Conservation (phyloP, 1,140 invertebrate genomes). For the Archivesica marissinica region DNA sequence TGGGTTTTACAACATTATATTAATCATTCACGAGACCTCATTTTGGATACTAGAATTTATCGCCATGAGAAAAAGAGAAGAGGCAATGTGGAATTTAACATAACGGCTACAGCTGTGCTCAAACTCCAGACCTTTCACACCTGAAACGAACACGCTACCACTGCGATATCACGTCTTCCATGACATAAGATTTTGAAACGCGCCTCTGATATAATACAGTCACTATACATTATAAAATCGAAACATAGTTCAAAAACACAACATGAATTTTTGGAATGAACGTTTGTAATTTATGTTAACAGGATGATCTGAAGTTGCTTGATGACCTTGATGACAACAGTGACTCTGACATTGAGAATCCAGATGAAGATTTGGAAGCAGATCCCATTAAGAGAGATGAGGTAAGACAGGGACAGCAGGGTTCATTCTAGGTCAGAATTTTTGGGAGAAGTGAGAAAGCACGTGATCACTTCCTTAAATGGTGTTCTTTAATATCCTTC, state of each 20-base stretch:
- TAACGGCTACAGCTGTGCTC: background rate
- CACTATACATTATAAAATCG: background rate
- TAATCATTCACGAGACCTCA: too few relatives aligned
- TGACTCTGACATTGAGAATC: constrained; percentile 70
- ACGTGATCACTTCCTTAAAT: too few relatives aligned
- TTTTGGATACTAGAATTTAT: too few relatives aligned
- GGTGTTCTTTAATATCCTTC: too few relatives aligned
- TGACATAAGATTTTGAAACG: background rate
- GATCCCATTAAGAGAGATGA: constrained; percentile 78
- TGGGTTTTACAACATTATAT: too few relatives aligned
- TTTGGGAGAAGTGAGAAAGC: too few relatives aligned
- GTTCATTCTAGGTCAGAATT: too few relatives aligned
- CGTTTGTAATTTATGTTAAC: background rate
- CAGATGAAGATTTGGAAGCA: constrained; percentile 67
- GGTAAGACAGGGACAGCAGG: too few relatives aligned
- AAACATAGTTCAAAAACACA: background rate
- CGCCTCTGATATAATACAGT: background rate
- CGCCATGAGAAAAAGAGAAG: too few relatives aligned
- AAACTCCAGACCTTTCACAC: background rate
- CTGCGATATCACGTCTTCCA: background rate
- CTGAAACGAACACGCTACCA: background rate
- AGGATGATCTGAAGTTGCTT: constrained; percentile 72
- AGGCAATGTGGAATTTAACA: too few relatives aligned
- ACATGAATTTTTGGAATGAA: background rate
- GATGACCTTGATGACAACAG: constrained; percentile 70